phyloP scores from a whole-genome alignment of 2,113 vertebrate genomes.

The Rhynchopsitta pachyrhyncha region DNA sequence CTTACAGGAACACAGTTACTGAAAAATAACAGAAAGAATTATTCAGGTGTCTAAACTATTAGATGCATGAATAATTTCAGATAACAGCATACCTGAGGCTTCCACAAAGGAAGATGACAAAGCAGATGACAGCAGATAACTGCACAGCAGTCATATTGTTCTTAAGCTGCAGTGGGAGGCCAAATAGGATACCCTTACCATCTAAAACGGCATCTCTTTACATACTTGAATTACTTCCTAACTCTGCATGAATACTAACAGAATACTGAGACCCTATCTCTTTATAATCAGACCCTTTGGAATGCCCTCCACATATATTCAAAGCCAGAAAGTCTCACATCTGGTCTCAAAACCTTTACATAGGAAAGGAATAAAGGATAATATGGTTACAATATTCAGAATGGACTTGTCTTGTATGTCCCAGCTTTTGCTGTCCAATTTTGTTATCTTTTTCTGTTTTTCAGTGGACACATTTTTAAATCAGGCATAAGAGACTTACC shows the following conservation, averaged over 20 bases:
- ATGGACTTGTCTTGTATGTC: neutral
- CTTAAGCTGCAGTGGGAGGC: neutral
- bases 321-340: neutral
- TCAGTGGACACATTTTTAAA: neutral
- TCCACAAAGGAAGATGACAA: neutral
- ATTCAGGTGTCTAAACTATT: neutral
- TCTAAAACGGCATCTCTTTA: neutral
- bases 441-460: neutral
- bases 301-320: neutral
- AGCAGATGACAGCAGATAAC: neutral
- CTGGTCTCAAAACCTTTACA: neutral
- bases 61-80: neutral
- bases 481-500: neutral
- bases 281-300: neutral
- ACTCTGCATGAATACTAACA: neutral
- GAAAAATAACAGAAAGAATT: neutral
- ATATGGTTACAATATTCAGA: neutral
- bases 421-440: neutral
- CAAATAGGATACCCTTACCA: neutral
- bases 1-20: neutral
- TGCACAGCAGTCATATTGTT: neutral
- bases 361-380: neutral
- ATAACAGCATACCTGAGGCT: neutral
- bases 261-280: neutral
- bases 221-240: neutral